Evolutionary conservation across 2,888 invertebrate species (phyloP).

Genomic region (Elysia crispata): DNA sequence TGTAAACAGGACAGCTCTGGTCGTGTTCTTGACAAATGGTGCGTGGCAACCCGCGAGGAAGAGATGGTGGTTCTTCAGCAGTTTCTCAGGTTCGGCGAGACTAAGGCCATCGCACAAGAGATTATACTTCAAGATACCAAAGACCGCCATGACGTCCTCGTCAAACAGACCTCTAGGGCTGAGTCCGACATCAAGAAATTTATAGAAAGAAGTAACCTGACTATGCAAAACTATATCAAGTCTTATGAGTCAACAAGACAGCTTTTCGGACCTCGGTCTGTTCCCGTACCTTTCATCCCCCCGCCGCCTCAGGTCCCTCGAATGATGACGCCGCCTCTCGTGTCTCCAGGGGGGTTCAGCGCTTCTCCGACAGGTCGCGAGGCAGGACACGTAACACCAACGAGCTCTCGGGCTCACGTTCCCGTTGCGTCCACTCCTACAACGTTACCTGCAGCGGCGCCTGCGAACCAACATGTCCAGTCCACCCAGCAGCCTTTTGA

Average conservation of each 20-base stretch:
- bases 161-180: constrained; percentile 69
- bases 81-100: constrained; percentile 93
- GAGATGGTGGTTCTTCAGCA: constrained; percentile 94
- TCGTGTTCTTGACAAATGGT: constrained; percentile 91
- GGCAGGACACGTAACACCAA: constrained; percentile 29
- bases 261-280: constrained; percentile 60
- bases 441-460: constrained; percentile 46
- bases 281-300: constrained; percentile 67
- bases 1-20: constrained; percentile 86
- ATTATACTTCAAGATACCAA: constrained; percentile 79
- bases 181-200: constrained; percentile 81
- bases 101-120: constrained; percentile 88
- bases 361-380: constrained; percentile 34
- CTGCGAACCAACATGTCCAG: constrained; percentile 87
- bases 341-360: constrained; percentile 40
- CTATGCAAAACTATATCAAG: constrained; percentile 73
- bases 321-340: constrained; percentile 63
- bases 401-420: constrained; percentile 41
- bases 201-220: constrained; percentile 79
- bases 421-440: constrained; percentile 46
- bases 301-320: constrained; percentile 54
- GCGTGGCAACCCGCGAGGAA: constrained; percentile 90
- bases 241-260: constrained; percentile 69
- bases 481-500: constrained; percentile 92
- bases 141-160: constrained; percentile 69